Evolutionary conservation across 1,140 invertebrate species (phyloP).

Genomic region (Himalopsyche phryganea): DNA sequence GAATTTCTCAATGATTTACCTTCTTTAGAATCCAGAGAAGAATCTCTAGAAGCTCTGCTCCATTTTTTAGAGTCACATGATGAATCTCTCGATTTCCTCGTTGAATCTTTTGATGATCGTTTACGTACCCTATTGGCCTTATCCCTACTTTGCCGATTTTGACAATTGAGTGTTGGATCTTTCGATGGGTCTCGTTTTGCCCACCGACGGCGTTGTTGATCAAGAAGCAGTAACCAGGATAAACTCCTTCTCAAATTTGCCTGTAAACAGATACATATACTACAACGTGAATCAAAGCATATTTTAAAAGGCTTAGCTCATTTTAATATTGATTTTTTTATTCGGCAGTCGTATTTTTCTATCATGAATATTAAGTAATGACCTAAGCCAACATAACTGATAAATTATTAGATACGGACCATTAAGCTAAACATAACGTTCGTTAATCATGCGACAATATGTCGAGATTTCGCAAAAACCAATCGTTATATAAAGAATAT

Average conservation of each 20-base stretch:
- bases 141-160: neutral
- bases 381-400: no score
- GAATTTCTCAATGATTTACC: slow-evolving; percentile 8
- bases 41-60: slow-evolving; percentile 22
- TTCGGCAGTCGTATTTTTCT: no score
- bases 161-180: neutral
- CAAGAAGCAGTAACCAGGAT: slow-evolving; percentile 27
- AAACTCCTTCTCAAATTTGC: slow-evolving; percentile 23
- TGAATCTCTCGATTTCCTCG: slow-evolving; percentile 19
- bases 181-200: slow-evolving; percentile 21
- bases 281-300: no score
- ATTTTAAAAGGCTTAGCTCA: no score
- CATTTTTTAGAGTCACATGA: slow-evolving; percentile 17
- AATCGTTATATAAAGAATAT: no score
- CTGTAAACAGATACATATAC: slow-evolving; percentile 19
- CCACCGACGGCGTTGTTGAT: slow-evolving; percentile 29
- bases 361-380: no score
- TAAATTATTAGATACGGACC: no score
- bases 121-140: neutral
- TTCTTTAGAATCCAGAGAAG: slow-evolving; percentile 23
- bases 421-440: no score
- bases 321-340: no score
- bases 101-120: slow-evolving; percentile 7
- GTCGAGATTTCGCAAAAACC: no score
- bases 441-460: no score